A percentile compares a stretch with the other conserved stretches of the same genome.
These are phyloP conservation scores for Rhorus exstirpatorius DNA, from an alignment of 2,888 invertebrate genomes.

Conservation along the genomic window DNA sequence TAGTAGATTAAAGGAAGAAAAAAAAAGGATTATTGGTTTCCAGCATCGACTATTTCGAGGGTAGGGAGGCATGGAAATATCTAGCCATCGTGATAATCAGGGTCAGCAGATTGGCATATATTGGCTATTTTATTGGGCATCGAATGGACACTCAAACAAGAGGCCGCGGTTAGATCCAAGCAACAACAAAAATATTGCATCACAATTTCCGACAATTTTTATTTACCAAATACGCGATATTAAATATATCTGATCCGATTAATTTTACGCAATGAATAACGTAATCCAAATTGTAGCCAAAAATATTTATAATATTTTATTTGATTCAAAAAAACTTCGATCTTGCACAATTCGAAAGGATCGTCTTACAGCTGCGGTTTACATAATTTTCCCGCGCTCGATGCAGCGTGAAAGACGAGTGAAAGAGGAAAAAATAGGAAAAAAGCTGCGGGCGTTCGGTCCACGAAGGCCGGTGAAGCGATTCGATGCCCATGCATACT, in stretches of 20 bases:
- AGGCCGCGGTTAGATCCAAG: no score
- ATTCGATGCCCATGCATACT: slow-evolving; percentile 35
- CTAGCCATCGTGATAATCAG: no score
- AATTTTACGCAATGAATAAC: no score
- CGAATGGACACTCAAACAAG: no score
- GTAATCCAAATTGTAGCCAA: no score
- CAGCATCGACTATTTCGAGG: background rate
- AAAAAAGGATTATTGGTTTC: background rate
- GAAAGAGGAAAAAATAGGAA: slow-evolving; percentile 35
- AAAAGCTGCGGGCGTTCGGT: slow-evolving; percentile 50
- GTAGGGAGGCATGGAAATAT: no score
- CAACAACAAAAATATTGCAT: no score
- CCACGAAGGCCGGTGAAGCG: slow-evolving; percentile 49
- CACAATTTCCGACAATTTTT: slow-evolving; percentile 1
- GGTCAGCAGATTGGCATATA: no score
- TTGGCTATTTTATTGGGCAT: no score
- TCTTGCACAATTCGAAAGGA: background rate
- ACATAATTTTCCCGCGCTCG: slow-evolving; percentile 71
- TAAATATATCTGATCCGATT: no score
- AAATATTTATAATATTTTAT: no score
- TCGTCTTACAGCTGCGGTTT: slow-evolving; percentile 66
- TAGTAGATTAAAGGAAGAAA: background rate
- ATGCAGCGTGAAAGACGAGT: slow-evolving; percentile 9
- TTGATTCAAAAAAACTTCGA: no score
- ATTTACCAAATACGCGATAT: background rate